Base-by-base conservation (phyloP, 2,888 invertebrate species). In the Dascillus cervinus region DNA sequence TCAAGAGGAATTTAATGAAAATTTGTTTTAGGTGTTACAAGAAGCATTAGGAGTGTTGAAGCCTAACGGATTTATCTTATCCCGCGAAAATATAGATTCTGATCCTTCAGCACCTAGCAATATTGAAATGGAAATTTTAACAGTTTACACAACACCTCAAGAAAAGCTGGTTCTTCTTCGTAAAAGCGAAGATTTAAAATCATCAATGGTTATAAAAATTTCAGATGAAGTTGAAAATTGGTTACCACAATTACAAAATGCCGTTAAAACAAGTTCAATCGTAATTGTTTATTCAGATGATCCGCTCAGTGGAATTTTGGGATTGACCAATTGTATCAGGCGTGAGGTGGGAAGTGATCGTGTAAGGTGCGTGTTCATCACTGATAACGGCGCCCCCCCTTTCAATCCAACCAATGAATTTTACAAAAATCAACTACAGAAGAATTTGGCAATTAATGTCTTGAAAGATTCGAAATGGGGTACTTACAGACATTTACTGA, bases 371-470 rank as follows among this genome's bases (percentile, higher is more conserved):
- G 60, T 83, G 3, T 66, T 79, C n/a, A 73, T 84, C 29, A 58
- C 73, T 34, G 76, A 77, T 43, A 26, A 32, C 8, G 36, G 34
- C 11, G 82, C 80, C 0, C n/a, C n/a, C n/a, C n/a, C n/a, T n/a
- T n/a, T n/a, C n/a, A n/a, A n/a, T n/a, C n/a, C n/a, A n/a, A n/a
- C n/a, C n/a, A n/a, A n/a, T n/a, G n/a, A n/a, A n/a, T n/a, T n/a
- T n/a, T n/a, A n/a, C n/a, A n/a, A n/a, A 12, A 63, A 70, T 2
- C 84, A 85, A 47, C 55, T 82, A 1, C 65, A 73, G 6, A 77
- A 82, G 47, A 84, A 90, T 56, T 63, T 96, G 43, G 79, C 81
- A 1, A 65, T 88, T 26, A 95, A 94, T 57, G 76, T 96, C 21
- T 77, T 70, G 43, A 73, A 75, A 44, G 65, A 80, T 51, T 73